phyloP scores from a whole-genome alignment of 2,888 invertebrate species.

The Calameuta filiformis region DNA sequence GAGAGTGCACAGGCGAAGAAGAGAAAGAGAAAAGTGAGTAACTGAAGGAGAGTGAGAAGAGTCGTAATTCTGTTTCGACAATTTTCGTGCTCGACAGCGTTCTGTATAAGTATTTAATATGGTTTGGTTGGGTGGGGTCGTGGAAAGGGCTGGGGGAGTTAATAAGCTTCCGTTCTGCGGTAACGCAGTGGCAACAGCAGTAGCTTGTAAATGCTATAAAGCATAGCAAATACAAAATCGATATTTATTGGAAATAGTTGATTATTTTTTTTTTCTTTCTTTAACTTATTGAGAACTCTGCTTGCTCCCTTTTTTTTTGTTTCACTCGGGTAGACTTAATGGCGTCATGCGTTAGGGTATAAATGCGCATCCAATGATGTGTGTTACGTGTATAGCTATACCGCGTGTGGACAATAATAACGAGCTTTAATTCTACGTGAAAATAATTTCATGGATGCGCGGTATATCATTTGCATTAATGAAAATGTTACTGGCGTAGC shows the following conservation, averaged over 20 bases:
- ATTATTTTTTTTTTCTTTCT: not conserved
- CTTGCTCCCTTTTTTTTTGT: not conserved
- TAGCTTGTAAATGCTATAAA: not conserved
- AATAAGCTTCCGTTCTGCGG: not conserved
- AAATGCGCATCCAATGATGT: not conserved
- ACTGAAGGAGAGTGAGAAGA: not conserved
- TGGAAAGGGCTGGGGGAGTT: not conserved
- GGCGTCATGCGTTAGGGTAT: not conserved
- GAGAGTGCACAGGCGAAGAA: not conserved
- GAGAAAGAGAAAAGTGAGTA: not conserved
- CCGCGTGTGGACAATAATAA: not conserved
- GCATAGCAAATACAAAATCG: not conserved
- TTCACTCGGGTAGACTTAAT: not conserved
- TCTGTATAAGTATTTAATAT: not conserved
- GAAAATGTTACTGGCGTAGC: not conserved
- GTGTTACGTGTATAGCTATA: not conserved
- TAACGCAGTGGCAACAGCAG: not conserved
- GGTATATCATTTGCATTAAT: not conserved
- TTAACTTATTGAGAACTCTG: not conserved
- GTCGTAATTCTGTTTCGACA: not conserved
- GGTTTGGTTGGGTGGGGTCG: not conserved
- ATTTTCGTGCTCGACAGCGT: not conserved
- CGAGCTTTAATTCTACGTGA: not conserved
- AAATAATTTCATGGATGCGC: not conserved
- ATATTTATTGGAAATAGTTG: conserved; percentile 1